These are phyloP conservation scores for Notiomystis cincta DNA, from an alignment of 2,113 vertebrate species.

Conservation along the genomic window DNA sequence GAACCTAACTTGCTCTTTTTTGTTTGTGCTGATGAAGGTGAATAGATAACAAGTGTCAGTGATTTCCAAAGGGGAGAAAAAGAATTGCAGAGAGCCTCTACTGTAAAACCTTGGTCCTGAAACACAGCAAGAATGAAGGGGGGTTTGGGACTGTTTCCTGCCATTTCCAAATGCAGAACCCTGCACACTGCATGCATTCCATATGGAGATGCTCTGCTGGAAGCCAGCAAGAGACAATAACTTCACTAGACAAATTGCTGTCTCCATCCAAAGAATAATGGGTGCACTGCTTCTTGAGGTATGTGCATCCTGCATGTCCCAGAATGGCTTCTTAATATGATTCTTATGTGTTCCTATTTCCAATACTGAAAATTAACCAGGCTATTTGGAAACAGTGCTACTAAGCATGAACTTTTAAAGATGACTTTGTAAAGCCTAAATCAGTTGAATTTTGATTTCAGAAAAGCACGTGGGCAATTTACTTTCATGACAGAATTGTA, in stretches of 20 bases:
- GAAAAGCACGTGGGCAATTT: not conserved
- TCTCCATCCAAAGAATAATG: not conserved
- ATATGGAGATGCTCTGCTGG: not conserved
- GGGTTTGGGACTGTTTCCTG: not conserved
- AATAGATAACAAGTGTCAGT: not conserved
- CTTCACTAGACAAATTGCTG: not conserved
- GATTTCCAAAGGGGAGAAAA: not conserved
- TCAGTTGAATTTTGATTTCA: not conserved
- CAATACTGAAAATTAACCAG: not conserved
- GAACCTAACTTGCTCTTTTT: not conserved
- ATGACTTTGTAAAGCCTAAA: not conserved
- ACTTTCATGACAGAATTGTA: not conserved
- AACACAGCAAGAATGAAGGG: not conserved
- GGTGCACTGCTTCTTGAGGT: not conserved
- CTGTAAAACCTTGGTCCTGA: not conserved
- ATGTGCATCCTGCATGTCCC: not conserved
- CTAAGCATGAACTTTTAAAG: not conserved
- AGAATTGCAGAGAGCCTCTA: not conserved
- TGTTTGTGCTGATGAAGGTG: not conserved
- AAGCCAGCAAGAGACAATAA: not conserved
- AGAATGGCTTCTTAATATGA: not conserved
- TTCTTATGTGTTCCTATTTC: not conserved
- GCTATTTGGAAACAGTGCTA: not conserved
- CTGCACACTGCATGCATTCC: not conserved
- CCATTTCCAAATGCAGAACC: not conserved